Conservation (phyloP, 2,888 invertebrate genomes). For the Acleris literana region DNA sequence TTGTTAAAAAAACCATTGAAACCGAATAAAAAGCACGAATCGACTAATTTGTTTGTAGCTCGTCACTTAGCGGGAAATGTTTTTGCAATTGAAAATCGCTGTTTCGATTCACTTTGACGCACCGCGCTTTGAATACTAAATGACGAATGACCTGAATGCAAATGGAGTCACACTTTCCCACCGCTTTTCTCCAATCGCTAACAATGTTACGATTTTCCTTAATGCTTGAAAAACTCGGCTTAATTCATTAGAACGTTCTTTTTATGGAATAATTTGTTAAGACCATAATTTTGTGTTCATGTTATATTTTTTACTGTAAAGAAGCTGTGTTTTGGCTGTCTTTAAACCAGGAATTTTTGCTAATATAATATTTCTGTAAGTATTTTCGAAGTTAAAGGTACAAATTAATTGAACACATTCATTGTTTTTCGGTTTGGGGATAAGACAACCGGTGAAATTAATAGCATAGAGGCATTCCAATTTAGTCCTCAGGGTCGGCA, state of each 20-base stretch:
- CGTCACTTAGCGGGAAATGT: constrained; percentile 42
- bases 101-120: constrained; percentile 57
- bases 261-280: not conserved
- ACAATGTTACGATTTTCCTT: constrained; percentile 35
- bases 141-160: constrained; percentile 62
- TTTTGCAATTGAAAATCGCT: constrained; percentile 55
- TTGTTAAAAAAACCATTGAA: not conserved
- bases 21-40: constrained; percentile 2
- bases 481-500: too few species aligned
- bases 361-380: too few species aligned
- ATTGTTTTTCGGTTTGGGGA: too few species aligned
- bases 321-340: too few species aligned
- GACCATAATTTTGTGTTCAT: too few species aligned
- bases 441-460: too few species aligned
- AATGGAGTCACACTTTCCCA: constrained; percentile 41
- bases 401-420: too few species aligned
- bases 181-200: constrained; percentile 32
- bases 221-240: constrained; percentile 22
- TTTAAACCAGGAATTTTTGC: too few species aligned
- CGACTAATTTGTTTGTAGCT: constrained; percentile 34
- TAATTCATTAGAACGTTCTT: constrained; percentile 29
- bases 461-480: too few species aligned
- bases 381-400: too few species aligned
- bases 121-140: constrained; percentile 61
- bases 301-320: too few species aligned